Base-by-base conservation (phyloP, 1,140 invertebrate species). In the Pachypsylla venusta region DNA sequence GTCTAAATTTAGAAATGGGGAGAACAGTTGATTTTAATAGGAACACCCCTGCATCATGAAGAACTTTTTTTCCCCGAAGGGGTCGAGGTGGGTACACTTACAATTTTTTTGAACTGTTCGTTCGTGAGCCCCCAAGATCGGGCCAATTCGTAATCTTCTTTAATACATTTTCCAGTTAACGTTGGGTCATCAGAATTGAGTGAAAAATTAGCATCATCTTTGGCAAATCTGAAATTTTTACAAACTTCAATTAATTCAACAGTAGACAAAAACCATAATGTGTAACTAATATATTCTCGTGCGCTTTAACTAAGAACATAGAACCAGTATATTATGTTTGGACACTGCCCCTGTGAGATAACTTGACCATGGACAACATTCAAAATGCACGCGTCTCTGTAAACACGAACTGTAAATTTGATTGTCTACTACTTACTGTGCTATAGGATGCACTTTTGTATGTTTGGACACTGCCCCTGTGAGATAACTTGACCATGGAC, bases 121-220 rank as follows among this genome's bases (percentile, higher is more conserved):
- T 75, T 71, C 1, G 69, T 73, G 12, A 81, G 62, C 25, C 77
- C 77, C 68, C 78, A 74, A 19, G 69, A 62, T 20, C 65, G 59
- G 0, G 71, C 64, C 3, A 79, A 65, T 16, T 66, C 55, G 63
- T 78, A 76, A 63, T 82, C 80, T 54, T 74, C 71, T 7, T 69
- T 64, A 16, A 81, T 61, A 16, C 65, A 66, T 10, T 73, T 73
- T 39, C 71, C 71, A 25, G 77, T 78, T 19, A 81, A 64, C 3
- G 75, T 75, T 1, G 80, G 74, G 65, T 82, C 80, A 67, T 82
- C 80, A 7, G 76, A 77, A 62, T 70, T 81, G 35, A 83, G 70
- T 13, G 79, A 81, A 61, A 80, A 80, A 62, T 79, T 80, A 2
- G 71, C 75, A 3, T 68, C 67, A 67, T 83, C 79, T 56, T 76